phyloP scores from a whole-genome alignment of 2,797 vertebrate species.

The Varecia variegata region DNA sequence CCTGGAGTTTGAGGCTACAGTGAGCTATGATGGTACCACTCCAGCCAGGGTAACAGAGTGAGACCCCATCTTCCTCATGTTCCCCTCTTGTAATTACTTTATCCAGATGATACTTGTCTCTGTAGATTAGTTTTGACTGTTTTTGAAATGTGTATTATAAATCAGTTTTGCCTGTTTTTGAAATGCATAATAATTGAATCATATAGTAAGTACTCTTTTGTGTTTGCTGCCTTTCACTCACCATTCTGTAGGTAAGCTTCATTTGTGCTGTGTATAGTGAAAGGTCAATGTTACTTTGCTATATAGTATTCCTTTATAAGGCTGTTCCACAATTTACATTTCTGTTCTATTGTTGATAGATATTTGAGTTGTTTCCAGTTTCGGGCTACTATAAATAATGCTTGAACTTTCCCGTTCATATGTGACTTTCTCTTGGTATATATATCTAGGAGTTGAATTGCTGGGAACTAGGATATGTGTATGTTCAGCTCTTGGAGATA shows the following conservation, averaged over 20 bases:
- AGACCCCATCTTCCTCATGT: neutral
- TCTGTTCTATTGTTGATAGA: neutral
- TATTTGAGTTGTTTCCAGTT: neutral
- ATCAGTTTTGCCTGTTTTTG: neutral
- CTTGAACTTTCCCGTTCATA: neutral
- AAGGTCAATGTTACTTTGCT: conserved; percentile 5
- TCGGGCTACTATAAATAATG: neutral
- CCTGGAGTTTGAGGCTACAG: neutral
- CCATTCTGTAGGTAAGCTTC: neutral
- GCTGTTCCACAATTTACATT: neutral
- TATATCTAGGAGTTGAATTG: neutral
- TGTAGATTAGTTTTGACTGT: neutral
- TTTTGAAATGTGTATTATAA: neutral
- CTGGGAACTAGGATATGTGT: neutral
- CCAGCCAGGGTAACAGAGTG: neutral
- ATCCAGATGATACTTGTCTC: neutral
- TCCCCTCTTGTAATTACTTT: neutral
- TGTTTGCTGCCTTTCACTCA: neutral
- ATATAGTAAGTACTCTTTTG: neutral
- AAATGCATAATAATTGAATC: neutral
- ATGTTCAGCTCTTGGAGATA: neutral
- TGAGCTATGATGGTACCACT: neutral
- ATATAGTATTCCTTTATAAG: neutral
- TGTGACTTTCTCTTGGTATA: neutral
- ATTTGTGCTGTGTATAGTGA: neutral